Percentiles rank a stretch among this genome's conserved stretches.
Evolutionary conservation across 2,888 invertebrate genomes (phyloP).

Genomic region (Proisotoma minuta): DNA sequence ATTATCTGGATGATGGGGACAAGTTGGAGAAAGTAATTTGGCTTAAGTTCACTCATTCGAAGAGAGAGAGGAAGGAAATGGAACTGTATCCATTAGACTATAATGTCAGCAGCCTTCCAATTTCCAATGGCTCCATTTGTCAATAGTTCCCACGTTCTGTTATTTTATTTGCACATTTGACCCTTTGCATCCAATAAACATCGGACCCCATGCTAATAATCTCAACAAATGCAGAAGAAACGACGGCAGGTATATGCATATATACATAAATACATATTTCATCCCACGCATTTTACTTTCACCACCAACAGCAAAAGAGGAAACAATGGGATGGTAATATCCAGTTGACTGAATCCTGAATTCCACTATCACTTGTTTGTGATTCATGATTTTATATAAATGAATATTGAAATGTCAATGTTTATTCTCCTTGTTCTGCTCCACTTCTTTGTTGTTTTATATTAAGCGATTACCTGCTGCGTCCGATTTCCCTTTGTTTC

Average conservation of each 20-base stretch:
- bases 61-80: neutral
- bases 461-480: neutral
- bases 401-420: slow-evolving; percentile 9
- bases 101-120: neutral
- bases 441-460: neutral
- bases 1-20: no score
- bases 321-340: no score
- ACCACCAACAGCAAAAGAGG: no score
- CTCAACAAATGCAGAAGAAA: no score
- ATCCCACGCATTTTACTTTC: no score
- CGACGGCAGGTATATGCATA: no score
- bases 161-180: neutral
- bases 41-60: neutral
- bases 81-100: neutral
- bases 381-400: no score
- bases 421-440: slow-evolving; percentile 7
- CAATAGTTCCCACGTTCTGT: slow-evolving; percentile 1
- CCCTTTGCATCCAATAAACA: neutral
- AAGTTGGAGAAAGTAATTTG: slow-evolving; percentile 6
- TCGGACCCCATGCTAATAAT: neutral
- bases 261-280: no score
- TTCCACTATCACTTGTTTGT: no score
- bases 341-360: no score
- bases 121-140: slow-evolving; percentile 2
- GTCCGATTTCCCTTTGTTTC: no score